A percentile compares a stretch with the other conserved stretches of the same genome.
phyloP scores from a whole-genome alignment of 2,797 vertebrate species.

The Sylvia borin region DNA sequence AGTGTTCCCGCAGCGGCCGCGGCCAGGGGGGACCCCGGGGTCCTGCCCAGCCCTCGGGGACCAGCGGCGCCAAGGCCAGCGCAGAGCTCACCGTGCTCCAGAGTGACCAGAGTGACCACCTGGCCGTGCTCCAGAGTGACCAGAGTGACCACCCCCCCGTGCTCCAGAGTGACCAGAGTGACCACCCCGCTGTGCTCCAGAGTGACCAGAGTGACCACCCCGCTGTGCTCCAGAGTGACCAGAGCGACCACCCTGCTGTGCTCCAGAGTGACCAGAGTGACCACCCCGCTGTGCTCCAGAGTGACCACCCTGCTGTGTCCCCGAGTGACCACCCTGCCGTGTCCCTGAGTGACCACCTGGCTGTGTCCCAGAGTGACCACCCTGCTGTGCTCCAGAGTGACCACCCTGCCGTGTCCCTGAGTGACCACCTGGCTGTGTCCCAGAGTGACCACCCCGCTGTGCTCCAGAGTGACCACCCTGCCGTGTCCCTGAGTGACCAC shows the following conservation, averaged over 20 bases:
- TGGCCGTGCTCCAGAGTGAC: neutral
- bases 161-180: too few species aligned
- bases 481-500: neutral
- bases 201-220: neutral
- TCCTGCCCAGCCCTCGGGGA: neutral
- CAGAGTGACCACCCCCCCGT: neutral
- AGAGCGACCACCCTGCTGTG: neutral
- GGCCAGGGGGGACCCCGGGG: neutral
- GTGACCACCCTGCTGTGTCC: neutral
- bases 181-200: too few species aligned
- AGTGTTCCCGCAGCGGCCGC: conserved; percentile 71
- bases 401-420: neutral
- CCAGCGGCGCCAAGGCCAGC: accelerated
- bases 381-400: neutral
- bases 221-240: neutral
- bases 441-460: too few species aligned
- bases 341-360: neutral
- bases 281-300: neutral
- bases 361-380: neutral
- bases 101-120: neutral
- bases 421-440: too few species aligned
- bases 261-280: neutral
- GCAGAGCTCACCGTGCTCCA: neutral
- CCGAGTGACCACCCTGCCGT: too few species aligned
- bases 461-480: neutral